These are phyloP conservation scores for Microcebus murinus DNA, from an alignment of 2,113 vertebrate genomes.

Conservation along the genomic window DNA sequence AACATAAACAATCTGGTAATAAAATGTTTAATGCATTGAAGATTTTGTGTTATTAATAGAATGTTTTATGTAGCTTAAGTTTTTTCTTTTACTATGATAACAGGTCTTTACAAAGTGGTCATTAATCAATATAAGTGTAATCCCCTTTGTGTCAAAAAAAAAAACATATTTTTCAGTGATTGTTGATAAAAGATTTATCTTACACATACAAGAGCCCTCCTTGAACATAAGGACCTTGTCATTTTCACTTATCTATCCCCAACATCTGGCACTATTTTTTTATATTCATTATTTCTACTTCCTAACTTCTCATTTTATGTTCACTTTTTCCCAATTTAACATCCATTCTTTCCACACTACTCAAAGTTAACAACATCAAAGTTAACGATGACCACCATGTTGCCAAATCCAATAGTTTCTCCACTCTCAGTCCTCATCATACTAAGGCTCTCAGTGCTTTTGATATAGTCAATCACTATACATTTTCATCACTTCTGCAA, in stretches of 20 bases:
- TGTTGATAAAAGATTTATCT: background rate
- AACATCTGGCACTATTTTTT: background rate
- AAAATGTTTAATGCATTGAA: slow-evolving; percentile 34
- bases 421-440: background rate
- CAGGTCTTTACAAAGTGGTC: background rate
- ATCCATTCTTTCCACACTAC: background rate
- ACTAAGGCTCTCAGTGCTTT: background rate
- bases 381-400: background rate
- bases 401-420: background rate
- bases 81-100: background rate
- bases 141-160: background rate
- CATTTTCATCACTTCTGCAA: background rate
- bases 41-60: slow-evolving; percentile 42
- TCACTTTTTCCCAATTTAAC: background rate
- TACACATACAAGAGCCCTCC: background rate
- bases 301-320: background rate
- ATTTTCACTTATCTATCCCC: background rate
- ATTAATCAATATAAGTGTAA: background rate
- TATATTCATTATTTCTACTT: background rate
- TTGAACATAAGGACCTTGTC: background rate
- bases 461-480: background rate
- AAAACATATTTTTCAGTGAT: background rate
- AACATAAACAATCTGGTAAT: background rate
- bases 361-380: background rate
- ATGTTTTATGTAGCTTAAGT: background rate